These are phyloP conservation scores for Adineta ricciae DNA, from an alignment of 2,888 invertebrate genomes.

Conservation along the genomic window DNA sequence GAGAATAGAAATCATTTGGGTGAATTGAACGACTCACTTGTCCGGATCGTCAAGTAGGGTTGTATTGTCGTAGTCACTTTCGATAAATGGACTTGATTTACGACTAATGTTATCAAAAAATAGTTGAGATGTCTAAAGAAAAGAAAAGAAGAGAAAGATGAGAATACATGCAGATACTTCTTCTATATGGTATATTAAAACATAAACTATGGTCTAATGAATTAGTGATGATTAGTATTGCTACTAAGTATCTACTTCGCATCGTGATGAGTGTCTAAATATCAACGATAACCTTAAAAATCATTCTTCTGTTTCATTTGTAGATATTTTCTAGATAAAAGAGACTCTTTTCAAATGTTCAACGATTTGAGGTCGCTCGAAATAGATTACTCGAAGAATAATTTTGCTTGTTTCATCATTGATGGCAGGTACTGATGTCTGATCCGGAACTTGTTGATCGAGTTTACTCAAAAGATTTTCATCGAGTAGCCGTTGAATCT, in stretches of 20 bases:
- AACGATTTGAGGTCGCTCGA: not conserved
- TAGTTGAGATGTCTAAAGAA: not conserved
- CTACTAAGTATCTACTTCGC: too few relatives aligned
- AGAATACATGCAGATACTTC: not conserved
- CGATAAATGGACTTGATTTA: slow-evolving; percentile 17
- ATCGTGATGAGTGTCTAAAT: too few relatives aligned
- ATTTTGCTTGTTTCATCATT: not conserved
- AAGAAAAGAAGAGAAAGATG: not conserved
- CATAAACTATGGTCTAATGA: too few relatives aligned
- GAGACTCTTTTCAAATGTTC: too few relatives aligned
- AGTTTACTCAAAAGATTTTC: slow-evolving; percentile 10
- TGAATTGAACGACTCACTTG: not conserved
- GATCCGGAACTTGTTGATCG: not conserved
- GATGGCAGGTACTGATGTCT: not conserved
- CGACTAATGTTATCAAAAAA: slow-evolving; percentile 15
- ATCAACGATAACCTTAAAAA: too few relatives aligned
- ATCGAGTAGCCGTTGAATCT: slow-evolving; percentile 3
- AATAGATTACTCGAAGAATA: not conserved
- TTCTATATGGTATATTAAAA: too few relatives aligned
- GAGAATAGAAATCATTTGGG: not conserved
- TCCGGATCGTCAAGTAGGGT: not conserved
- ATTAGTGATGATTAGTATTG: too few relatives aligned
- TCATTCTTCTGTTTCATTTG: too few relatives aligned
- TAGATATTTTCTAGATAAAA: too few relatives aligned
- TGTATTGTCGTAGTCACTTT: slow-evolving; percentile 22